Conservation (phyloP, 1,140 invertebrate species). For the Zaprionus ghesquierei region DNA sequence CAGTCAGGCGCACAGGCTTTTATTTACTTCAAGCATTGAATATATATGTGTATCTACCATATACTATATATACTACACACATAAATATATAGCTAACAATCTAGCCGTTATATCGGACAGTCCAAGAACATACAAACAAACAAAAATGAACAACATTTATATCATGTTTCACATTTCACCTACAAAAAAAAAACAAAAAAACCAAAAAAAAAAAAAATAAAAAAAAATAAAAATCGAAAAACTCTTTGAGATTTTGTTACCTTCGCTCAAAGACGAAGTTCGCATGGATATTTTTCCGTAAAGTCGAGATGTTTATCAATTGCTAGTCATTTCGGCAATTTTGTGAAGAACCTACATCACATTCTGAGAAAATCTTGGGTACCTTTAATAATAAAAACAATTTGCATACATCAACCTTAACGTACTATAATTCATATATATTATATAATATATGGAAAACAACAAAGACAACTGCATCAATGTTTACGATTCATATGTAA, state of each 20-base stretch:
- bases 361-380: slow-evolving; percentile 76
- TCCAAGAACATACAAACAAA: slow-evolving; percentile 50
- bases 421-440: too few species aligned
- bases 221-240: too few species aligned
- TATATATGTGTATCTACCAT: slow-evolving; percentile 17
- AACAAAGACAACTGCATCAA: slow-evolving; percentile 42
- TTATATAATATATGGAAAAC: slow-evolving; percentile 14
- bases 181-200: slow-evolving; percentile 23
- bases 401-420: slow-evolving; percentile 50
- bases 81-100: slow-evolving; percentile 1
- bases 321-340: not conserved
- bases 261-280: too few species aligned
- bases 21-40: slow-evolving; percentile 22
- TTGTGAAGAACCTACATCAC: slow-evolving; percentile 31
- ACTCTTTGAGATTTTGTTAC: too few species aligned
- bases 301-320: not conserved
- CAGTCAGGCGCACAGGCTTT: slow-evolving; percentile 71
- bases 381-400: slow-evolving; percentile 73
- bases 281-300: too few species aligned
- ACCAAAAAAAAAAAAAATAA: too few species aligned
- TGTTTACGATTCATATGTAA: slow-evolving; percentile 56
- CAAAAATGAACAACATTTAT: slow-evolving; percentile 57
- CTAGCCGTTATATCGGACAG: slow-evolving; percentile 16
- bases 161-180: slow-evolving; percentile 74
- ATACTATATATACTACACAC: slow-evolving; percentile 2